phyloP scores from a whole-genome alignment of 2,888 invertebrate species.

The Syrphus vitripennis region DNA sequence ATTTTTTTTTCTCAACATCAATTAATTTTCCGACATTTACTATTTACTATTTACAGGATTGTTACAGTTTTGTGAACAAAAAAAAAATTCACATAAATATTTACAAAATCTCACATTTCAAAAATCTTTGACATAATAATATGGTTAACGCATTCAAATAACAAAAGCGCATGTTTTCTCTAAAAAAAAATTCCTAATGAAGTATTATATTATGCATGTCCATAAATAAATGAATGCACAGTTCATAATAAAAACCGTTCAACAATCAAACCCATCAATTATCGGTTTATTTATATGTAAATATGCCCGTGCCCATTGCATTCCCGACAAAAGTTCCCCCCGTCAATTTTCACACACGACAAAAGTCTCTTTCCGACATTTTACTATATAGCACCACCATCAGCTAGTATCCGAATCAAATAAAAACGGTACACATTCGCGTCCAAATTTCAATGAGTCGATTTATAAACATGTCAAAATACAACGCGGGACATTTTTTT shows the following conservation, averaged over 20 bases:
- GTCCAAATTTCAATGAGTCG: conserved; percentile 52
- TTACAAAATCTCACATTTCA: background rate
- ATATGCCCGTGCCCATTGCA: conserved; percentile 18
- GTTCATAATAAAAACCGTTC: conserved; percentile 52
- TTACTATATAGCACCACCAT: background rate
- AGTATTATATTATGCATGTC: no score
- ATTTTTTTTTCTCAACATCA: background rate
- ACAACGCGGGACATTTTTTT: conserved; percentile 52
- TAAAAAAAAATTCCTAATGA: background rate
- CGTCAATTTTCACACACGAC: background rate
- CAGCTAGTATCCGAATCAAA: background rate
- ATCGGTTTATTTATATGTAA: conserved; percentile 71
- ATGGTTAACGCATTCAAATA: background rate
- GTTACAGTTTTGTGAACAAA: background rate
- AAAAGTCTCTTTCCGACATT: background rate
- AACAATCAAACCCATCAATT: conserved; percentile 68
- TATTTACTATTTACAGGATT: no score
- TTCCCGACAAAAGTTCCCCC: conserved; percentile 8
- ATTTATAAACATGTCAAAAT: conserved; percentile 71
- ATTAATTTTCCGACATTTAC: background rate
- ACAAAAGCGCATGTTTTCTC: background rate
- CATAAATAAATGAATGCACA: conserved; percentile 38
- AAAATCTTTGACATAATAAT: background rate
- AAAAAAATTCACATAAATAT: background rate
- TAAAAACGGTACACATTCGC: conserved; percentile 16